phyloP scores from a whole-genome alignment of 2,113 vertebrate species.

The Cervus canadensis region DNA sequence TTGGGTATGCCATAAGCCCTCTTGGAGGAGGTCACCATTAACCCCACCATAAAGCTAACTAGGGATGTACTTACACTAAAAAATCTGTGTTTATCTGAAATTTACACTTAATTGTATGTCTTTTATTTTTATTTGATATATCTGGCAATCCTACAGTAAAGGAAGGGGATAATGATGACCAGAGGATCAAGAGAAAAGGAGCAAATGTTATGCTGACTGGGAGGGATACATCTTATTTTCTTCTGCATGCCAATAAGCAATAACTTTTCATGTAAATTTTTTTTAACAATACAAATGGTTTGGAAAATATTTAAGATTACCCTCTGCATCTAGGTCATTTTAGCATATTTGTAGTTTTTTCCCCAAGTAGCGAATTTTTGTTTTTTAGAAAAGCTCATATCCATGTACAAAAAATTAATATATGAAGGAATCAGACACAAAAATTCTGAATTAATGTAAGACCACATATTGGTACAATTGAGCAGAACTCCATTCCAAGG shows the following conservation, averaged over 20 bases:
- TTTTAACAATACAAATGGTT: not conserved
- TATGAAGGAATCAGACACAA: not conserved
- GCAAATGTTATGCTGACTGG: not conserved
- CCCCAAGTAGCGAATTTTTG: not conserved
- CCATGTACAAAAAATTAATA: not conserved
- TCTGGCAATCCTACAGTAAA: not conserved
- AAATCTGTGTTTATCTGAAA: not conserved
- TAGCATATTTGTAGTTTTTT: not conserved
- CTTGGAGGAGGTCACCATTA: not conserved
- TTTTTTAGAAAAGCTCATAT: not conserved
- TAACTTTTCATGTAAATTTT: not conserved
- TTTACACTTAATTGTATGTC: not conserved
- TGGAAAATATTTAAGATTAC: not conserved
- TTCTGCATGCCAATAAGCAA: not conserved
- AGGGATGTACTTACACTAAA: not conserved
- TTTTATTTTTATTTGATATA: not conserved
- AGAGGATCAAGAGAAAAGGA: not conserved
- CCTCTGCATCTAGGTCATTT: not conserved
- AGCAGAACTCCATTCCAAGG: not conserved
- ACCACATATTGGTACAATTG: not conserved
- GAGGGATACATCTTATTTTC: not conserved
- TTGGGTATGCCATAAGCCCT: not conserved
- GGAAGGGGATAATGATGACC: not conserved
- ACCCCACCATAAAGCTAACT: not conserved
- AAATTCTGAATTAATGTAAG: not conserved